Evolutionary conservation across 2,797 vertebrate genomes (phyloP).

Genomic region (Tauraco hartlaubi): DNA sequence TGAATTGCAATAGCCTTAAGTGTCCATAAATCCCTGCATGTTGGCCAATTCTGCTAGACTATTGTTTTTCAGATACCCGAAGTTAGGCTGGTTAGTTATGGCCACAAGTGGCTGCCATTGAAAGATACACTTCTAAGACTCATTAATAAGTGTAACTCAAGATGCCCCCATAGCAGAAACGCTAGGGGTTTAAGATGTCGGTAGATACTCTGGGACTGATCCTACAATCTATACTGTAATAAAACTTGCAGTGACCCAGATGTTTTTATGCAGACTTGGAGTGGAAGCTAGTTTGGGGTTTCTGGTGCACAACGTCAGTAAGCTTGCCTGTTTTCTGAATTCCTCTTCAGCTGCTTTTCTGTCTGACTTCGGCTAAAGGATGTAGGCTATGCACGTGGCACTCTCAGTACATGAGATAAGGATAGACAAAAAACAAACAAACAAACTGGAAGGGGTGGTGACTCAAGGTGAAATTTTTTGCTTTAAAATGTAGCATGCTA

Average conservation of each 20-base stretch:
- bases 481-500: not conserved
- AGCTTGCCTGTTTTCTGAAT: not conserved
- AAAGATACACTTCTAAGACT: not conserved
- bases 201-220: not conserved
- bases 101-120: not conserved
- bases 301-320: not conserved
- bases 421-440: not conserved
- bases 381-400: not conserved
- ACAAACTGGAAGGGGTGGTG: not conserved
- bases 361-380: not conserved
- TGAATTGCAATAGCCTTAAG: not conserved
- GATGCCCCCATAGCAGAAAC: not conserved
- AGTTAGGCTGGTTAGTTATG: not conserved
- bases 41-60: not conserved
- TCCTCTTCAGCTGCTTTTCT: not conserved
- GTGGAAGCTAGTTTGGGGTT: not conserved
- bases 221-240: not conserved
- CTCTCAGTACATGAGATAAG: not conserved
- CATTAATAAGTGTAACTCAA: not conserved
- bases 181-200: not conserved
- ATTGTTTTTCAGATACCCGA: not conserved
- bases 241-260: not conserved
- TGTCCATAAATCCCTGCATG: not conserved
- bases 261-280: not conserved
- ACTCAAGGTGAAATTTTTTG: not conserved